Evolutionary conservation across 2,113 vertebrate genomes (phyloP), one percentile per base, ranked within the genome.

Genomic region (Marmota monax): DNA sequence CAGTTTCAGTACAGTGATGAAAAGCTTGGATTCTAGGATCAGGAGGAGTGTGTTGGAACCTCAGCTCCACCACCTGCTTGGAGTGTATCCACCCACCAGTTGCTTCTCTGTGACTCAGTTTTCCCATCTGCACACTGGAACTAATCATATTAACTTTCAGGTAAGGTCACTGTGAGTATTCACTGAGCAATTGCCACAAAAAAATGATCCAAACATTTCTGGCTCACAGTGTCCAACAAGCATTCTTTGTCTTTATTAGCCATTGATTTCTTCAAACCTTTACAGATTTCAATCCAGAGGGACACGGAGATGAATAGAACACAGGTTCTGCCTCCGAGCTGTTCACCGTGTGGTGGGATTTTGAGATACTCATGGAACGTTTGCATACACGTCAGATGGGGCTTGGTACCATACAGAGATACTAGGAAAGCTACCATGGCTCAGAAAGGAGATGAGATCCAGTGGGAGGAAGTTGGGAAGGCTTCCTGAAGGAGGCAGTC

Each of bases 81-180:
- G 37, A 13, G 2, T 29, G 48, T 73, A 72, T 37, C 23, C 25
- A 20, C 20, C 53, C 39, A 20, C 53, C 27, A 14, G 9, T 4
- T 34, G 82, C 34, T 76, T 67, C 45, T 76, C 42, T 39, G 61
- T 16, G 32, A 27, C 91, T 69, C 37, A 0, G 65, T 42, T 79
- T 12, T 11, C 61, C 72, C 27, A 0, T 58, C n/a, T 63, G 45
- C 23, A 14, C 20, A 25, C 45, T 32, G 16, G 39, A 42, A 39
- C 4, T 7, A 39, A 4, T 29, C 25, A 1, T 22, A 20, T 23
- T 11, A 10, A 51, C 22, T 51, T 13, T 18, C 12, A 2, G 0
- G 0, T 7, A 1, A n/a, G 25, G 37, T 3, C 45, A 9, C 27
- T 42, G 53, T 42, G 61, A 83, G 87, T 63, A 79, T 2, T 20